Percentiles rank a stretch among this genome's conserved stretches.
Conservation (phyloP, 2,797 vertebrate genomes). For the Mareca strepera region DNA sequence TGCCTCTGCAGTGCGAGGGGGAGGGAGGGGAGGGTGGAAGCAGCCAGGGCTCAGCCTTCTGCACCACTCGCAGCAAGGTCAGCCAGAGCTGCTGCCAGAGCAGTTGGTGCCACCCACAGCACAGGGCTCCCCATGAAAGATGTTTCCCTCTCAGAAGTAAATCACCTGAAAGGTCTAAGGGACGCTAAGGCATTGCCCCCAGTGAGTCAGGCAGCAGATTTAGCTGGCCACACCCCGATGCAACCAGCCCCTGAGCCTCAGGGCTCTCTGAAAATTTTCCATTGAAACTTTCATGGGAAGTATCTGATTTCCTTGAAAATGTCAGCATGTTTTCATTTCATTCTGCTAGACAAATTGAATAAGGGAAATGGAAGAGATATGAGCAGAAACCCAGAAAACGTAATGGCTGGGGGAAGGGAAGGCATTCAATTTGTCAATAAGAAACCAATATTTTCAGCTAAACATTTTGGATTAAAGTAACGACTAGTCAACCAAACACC, state of each 20-base stretch:
- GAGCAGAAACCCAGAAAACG: neutral
- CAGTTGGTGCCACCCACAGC: neutral
- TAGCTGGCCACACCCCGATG: neutral
- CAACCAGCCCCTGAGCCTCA: neutral
- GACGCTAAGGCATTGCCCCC: neutral
- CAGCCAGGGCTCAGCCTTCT: neutral
- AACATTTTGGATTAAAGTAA: neutral
- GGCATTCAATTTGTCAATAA: neutral
- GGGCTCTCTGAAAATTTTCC: conserved; percentile 31
- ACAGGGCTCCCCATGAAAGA: neutral
- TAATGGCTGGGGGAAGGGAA: neutral
- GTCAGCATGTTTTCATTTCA: conserved; percentile 30
- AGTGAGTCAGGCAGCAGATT: neutral
- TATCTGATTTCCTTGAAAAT: conserved; percentile 40
- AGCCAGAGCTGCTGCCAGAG: conserved; percentile 35
- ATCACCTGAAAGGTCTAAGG: neutral
- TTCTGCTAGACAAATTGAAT: conserved; percentile 29
- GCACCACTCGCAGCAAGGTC: conserved; percentile 50
- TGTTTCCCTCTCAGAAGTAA: neutral
- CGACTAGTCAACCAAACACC: neutral
- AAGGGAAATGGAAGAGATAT: neutral
- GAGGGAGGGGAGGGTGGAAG: conserved; percentile 7
- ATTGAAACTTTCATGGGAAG: conserved; percentile 27
- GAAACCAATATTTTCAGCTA: neutral
- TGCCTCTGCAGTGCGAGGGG: conserved; percentile 9